These are phyloP conservation scores for Cotesia vestalis DNA, from an alignment of 1,140 invertebrate genomes.

Conservation along the genomic window DNA sequence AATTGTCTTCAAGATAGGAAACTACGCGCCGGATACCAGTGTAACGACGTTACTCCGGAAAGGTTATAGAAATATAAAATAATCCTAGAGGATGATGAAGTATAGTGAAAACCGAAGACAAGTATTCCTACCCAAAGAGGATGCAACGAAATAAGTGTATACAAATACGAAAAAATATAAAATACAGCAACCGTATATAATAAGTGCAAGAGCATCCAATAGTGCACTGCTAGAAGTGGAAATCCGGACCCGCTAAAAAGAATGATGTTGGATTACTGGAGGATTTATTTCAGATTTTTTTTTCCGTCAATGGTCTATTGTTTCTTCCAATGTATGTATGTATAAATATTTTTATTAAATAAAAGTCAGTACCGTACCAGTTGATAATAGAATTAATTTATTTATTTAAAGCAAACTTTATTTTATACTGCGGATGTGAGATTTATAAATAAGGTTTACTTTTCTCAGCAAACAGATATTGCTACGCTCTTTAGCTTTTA, in stretches of 20 bases:
- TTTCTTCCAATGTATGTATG: constrained; percentile 2
- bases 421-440: background rate
- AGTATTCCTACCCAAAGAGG: background rate
- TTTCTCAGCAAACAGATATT: background rate
- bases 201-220: constrained; percentile 48
- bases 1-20: constrained; percentile 22
- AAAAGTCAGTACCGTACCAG: background rate
- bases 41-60: constrained; percentile 10
- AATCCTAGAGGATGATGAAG: background rate
- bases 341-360: constrained; percentile 23
- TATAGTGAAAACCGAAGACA: constrained; percentile 21
- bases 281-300: constrained; percentile 67
- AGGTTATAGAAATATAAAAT: constrained; percentile 12
- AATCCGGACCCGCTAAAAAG: constrained; percentile 62
- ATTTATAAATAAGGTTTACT: background rate
- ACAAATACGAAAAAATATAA: constrained; percentile 3
- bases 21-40: constrained; percentile 11
- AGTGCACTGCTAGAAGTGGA: constrained; percentile 51
- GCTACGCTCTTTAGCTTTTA: too few relatives aligned
- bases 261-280: constrained; percentile 63
- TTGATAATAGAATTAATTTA: background rate
- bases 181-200: constrained; percentile 26
- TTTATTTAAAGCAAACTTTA: background rate
- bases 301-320: constrained; percentile 32
- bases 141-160: background rate